Conservation (phyloP, 2,888 invertebrate species). For the Hirtodrosophila alboralis region DNA sequence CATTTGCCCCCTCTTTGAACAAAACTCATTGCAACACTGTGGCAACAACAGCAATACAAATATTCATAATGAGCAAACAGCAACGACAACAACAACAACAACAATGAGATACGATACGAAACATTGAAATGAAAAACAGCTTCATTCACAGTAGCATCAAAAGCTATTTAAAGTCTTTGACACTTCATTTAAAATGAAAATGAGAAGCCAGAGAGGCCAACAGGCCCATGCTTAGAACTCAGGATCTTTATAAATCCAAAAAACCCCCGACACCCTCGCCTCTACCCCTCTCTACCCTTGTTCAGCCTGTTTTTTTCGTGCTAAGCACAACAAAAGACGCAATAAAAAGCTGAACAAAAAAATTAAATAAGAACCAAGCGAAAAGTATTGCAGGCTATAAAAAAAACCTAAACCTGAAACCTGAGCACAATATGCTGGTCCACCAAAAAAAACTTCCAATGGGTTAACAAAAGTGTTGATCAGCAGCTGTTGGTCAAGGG, state of each 20-base stretch:
- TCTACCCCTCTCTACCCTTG: neutral
- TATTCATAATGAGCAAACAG: conserved; percentile 40
- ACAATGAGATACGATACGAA: conserved; percentile 28
- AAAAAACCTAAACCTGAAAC: conserved; percentile 77
- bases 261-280: conserved; percentile 30
- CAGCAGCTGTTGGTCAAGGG: conserved; percentile 20
- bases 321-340: conserved; percentile 65
- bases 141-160: conserved; percentile 79
- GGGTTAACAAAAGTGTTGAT: conserved; percentile 52
- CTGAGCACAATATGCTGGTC: conserved; percentile 73
- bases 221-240: neutral
- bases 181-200: conserved; percentile 81
- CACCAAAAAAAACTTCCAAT: conserved; percentile 48
- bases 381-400: conserved; percentile 61
- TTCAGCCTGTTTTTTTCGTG: conserved; percentile 62
- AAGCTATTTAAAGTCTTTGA: conserved; percentile 80
- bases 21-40: conserved; percentile 9
- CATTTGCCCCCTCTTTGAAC: conserved; percentile 18
- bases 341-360: conserved; percentile 48
- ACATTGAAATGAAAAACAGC: conserved; percentile 63
- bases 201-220: conserved; percentile 52
- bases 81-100: conserved; percentile 17
- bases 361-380: conserved; percentile 36
- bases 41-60: conserved; percentile 9
- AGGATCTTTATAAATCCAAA: neutral